Evolutionary conservation across 1,140 invertebrate genomes (phyloP), one percentile per base, ranked within the genome.

Genomic region (Potamilus streckersoni): DNA sequence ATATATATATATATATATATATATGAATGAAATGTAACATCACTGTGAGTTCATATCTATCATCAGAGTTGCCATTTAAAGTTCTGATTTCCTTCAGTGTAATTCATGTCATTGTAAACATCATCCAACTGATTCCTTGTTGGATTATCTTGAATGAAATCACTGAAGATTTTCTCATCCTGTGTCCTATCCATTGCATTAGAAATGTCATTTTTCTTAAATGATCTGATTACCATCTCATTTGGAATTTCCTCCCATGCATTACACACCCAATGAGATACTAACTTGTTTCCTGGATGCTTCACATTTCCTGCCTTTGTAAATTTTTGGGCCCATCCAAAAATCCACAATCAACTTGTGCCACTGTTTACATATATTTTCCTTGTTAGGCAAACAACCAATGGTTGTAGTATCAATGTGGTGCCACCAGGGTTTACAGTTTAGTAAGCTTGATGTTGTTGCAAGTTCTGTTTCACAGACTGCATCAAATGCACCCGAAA

Each of bases 271-370:
- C 77, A 75, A 49, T 74, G 38, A 60, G 66, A 74, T 13, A 79
- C 68, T 60, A 58, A 66, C 49, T 66, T 13, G 3, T 74, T 5
- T n/a, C 31, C 55, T 14, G 72, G 59, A 20, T 59, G 14, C 49
- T 66, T 71, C n/a, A 76, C 14, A 63, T 79, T 79, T 16, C 74
- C 70, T 31, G 62, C 74, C 59, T 71, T 69, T 4, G 65, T 77
- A 11, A 69, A 49, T 20, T 63, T 23, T 76, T 62, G 11, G 16
- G 16, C 13, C 71, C 64, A 59, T 38, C 59, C 31, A 73, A 57
- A 76, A 80, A 59, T 38, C 59, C 31, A 73, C 61, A 76, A 80
- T 85, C 85, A 81, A 87, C 23, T 80, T 60, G 20, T 74, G 73
- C 75, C 78, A 87, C 57, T 76, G n/a, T 31, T 81, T 60, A 68